These are phyloP conservation scores for Catostylus mosaicus DNA, from an alignment of 30 jellyfish, hydroid and myxozoan genomes.

Conservation along the genomic window DNA sequence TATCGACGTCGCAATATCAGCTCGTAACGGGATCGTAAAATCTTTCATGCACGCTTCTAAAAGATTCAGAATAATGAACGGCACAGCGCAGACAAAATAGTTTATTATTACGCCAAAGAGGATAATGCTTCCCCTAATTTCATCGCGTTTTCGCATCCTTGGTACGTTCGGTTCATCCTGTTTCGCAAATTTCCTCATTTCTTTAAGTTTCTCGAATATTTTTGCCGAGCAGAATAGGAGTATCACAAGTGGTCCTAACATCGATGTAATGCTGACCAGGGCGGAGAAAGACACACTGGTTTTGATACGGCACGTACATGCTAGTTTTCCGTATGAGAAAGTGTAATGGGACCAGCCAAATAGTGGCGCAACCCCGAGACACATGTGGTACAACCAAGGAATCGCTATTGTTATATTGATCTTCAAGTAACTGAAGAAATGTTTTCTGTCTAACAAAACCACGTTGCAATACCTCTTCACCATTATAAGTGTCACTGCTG, in stretches of 20 bases:
- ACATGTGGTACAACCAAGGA: constrained; percentile 21
- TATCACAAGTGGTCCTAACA: constrained; percentile 14
- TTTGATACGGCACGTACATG: constrained; percentile 24
- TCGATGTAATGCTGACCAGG: constrained; percentile 8
- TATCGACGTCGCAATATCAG: constrained; percentile 9
- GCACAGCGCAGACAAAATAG: constrained; percentile 16
- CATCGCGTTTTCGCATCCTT: constrained; percentile 17
- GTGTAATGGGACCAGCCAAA: constrained; percentile 27
- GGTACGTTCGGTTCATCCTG: neutral
- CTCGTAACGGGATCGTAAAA: constrained; percentile 8
- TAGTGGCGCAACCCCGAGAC: constrained; percentile 25
- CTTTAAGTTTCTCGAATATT: constrained; percentile 9
- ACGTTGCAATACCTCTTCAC: constrained; percentile 11
- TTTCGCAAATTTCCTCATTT: neutral
- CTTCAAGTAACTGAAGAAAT: neutral
- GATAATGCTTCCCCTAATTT: constrained; percentile 22
- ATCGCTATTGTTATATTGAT: neutral
- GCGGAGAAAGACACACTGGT: constrained; percentile 18
- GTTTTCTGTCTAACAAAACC: neutral
- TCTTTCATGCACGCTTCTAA: neutral
- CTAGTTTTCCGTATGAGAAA: constrained; percentile 20
- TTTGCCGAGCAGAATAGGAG: neutral
- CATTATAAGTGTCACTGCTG: constrained; percentile 27
- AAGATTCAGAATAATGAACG: constrained; percentile 10
- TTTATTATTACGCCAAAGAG: constrained; percentile 21